Conservation (phyloP, 2,797 vertebrate species). For the Dryobates pubescens region DNA sequence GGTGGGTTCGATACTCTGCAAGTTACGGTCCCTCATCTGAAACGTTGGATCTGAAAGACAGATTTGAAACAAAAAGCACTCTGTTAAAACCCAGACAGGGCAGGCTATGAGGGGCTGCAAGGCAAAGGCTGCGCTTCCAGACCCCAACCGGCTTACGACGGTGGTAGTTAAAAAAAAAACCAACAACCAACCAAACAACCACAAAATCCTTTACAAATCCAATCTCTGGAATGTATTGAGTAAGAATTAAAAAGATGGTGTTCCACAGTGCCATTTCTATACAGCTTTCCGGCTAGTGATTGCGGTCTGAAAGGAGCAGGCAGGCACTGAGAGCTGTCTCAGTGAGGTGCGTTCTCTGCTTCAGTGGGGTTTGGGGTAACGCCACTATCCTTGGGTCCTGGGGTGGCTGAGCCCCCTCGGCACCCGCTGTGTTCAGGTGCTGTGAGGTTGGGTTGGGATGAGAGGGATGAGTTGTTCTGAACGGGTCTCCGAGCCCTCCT, state of each 20-base stretch:
- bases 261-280: constrained; percentile 41
- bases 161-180: neutral
- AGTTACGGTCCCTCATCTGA: neutral
- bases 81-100: neutral
- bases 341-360: fast-evolving
- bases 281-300: neutral
- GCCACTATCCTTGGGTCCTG: fast-evolving
- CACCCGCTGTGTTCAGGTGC: fast-evolving
- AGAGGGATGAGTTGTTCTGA: neutral
- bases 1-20: fast-evolving
- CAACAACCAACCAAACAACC: neutral
- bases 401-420: neutral
- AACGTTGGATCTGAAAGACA: neutral
- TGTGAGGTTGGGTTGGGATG: fast-evolving
- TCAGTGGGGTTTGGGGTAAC: neutral
- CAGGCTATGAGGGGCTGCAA: neutral
- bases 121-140: neutral
- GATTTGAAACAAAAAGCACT: neutral
- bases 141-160: neutral
- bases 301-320: neutral
- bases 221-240: constrained; percentile 8
- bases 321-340: neutral
- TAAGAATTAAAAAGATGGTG: neutral
- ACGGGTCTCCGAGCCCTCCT: neutral
- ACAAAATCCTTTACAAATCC: neutral